These are phyloP conservation scores for Dendrolimus kikuchii DNA, from an alignment of 1,140 invertebrate genomes.

Conservation along the genomic window DNA sequence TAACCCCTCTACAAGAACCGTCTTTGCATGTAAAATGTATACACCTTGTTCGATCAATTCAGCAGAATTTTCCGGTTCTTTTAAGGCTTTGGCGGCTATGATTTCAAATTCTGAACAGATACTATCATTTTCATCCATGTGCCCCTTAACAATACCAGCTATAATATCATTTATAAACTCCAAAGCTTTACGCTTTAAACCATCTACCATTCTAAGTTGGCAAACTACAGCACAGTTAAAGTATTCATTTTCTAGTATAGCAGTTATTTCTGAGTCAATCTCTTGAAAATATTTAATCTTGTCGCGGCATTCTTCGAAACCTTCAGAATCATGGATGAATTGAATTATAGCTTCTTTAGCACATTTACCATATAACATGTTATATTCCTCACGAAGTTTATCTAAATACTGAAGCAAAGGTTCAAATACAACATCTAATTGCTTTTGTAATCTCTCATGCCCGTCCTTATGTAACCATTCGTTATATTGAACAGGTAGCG, in stretches of 20 bases:
- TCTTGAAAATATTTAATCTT: constrained; percentile 75
- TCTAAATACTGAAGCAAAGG: constrained; percentile 54
- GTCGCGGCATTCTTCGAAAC: constrained; percentile 73
- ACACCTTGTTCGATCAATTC: constrained; percentile 81
- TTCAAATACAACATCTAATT: constrained; percentile 48
- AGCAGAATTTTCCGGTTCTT: constrained; percentile 79
- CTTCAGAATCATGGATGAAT: constrained; percentile 42
- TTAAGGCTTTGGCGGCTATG: constrained; percentile 73
- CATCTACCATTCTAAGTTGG: constrained; percentile 55
- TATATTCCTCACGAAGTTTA: constrained; percentile 43
- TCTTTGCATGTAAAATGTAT: constrained; percentile 77
- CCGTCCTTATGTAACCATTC: constrained; percentile 57
- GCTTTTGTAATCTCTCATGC: constrained; percentile 48
- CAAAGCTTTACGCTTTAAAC: constrained; percentile 48
- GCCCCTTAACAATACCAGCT: constrained; percentile 48
- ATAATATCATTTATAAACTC: constrained; percentile 62
- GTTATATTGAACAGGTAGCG: constrained; percentile 57
- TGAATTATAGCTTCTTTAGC: constrained; percentile 38
- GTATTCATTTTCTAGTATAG: constrained; percentile 76
- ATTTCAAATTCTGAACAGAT: constrained; percentile 78
- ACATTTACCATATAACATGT: constrained; percentile 46
- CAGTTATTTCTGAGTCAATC: constrained; percentile 74
- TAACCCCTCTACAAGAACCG: constrained; percentile 74
- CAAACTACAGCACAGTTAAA: constrained; percentile 69
- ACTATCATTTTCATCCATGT: constrained; percentile 70